Conservation (phyloP, 1,140 invertebrate genomes). For the Drosophila subobscura region DNA sequence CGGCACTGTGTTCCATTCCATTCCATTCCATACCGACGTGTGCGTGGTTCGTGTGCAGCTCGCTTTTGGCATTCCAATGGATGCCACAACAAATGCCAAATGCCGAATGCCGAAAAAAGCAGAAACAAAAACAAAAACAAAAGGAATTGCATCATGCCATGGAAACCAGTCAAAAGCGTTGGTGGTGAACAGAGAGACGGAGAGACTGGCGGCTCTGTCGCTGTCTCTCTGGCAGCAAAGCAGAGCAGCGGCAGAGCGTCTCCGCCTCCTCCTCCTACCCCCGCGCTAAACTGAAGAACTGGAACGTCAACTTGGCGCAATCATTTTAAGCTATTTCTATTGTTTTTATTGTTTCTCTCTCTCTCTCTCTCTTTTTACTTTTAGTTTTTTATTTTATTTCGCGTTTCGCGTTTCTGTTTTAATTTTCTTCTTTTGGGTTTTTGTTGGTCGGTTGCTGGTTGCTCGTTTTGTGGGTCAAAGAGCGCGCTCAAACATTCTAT, state of each 20-base stretch:
- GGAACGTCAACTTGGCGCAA: conserved; percentile 71
- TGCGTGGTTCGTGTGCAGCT: conserved; percentile 4
- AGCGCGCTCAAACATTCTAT: conserved; percentile 17
- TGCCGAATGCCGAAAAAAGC: conserved; percentile 45
- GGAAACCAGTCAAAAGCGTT: conserved; percentile 60
- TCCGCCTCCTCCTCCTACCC: neutral
- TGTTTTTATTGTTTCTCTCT: conserved; percentile 32
- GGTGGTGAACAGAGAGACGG: conserved; percentile 18
- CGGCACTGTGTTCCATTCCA: no score
- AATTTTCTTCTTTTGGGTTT: conserved; percentile 8
- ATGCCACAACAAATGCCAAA: conserved; percentile 72
- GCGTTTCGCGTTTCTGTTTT: conserved; percentile 9
- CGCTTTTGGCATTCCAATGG: conserved; percentile 60
- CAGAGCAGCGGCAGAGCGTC: neutral
- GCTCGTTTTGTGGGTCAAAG: conserved; percentile 55
- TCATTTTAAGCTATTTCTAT: conserved; percentile 49
- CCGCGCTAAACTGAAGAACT: conserved; percentile 51
- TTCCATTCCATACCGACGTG: neutral
- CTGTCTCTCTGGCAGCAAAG: no score
- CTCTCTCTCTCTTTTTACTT: conserved; percentile 11
- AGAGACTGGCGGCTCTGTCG: conserved; percentile 7
- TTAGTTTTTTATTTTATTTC: conserved; percentile 18
- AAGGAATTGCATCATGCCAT: conserved; percentile 66
- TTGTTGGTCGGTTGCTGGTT: neutral
- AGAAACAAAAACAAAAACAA: conserved; percentile 14